phyloP scores from a whole-genome alignment of 2,797 vertebrate species.

The Phaenicophaeus curvirostris region DNA sequence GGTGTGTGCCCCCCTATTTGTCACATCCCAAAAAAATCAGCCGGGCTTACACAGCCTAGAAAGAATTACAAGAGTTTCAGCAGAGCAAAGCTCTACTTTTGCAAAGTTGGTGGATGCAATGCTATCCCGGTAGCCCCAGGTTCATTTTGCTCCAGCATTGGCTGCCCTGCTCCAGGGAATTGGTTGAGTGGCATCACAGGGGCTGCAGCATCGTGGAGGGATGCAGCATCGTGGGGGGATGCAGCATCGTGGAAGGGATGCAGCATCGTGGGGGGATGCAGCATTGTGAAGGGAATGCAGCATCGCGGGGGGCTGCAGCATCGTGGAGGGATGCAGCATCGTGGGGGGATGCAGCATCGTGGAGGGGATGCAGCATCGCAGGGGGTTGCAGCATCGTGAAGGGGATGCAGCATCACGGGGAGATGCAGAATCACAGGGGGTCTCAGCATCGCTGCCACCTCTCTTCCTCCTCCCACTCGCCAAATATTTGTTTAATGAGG shows the following conservation, averaged over 20 bases:
- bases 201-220: no score
- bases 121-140: not conserved
- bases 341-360: no score
- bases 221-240: no score
- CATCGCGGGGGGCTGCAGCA: no score
- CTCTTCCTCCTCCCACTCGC: not conserved
- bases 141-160: fast-evolving
- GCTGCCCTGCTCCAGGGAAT: not conserved
- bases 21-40: fast-evolving
- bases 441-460: not conserved
- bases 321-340: fast-evolving
- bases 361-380: no score
- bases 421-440: no score
- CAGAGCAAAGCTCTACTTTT: not conserved
- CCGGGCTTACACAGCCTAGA: fast-evolving
- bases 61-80: not conserved
- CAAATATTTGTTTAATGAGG: constrained; percentile 4
- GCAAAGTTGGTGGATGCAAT: not conserved
- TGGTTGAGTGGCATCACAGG: fast-evolving
- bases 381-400: no score
- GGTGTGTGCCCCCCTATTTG: fast-evolving
- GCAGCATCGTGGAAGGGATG: no score
- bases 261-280: fast-evolving
- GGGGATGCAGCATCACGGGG: not conserved
- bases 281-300: no score